Base-by-base conservation (phyloP, 2,797 vertebrate genomes). In the Chanos chanos region DNA sequence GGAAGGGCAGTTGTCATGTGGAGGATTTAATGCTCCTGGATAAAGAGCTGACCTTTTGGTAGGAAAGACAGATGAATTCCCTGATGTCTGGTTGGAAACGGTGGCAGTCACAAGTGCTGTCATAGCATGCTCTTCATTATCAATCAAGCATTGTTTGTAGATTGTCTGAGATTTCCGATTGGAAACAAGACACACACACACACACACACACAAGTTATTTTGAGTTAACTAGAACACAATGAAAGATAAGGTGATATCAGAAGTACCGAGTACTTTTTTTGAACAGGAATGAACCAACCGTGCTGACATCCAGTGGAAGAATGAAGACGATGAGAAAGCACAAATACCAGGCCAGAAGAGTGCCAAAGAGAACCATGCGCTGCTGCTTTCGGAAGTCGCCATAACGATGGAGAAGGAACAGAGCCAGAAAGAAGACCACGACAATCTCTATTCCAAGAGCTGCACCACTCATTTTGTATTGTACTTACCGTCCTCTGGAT, bases 271-370 rank as follows among this genome's bases (percentile, higher is more conserved):
- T 21, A 40, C 4, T 36, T 53, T 30, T 27, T 44, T 25, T 43
- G n/a, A 51, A n/a, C 4, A 3, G 3, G 15, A 47, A 33, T 39
- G 50, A 6, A 79, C 93, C 83, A 80, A 99, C 96, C 91, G 94
- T 96, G 81, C 93, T 97, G 75, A 98, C 95, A 72, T 99, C 96
- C 82, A 99, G 84, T 0, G 96, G 96, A 40, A 99, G 68, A 72
- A 97, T 97, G 78, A 98, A 97, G 51, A 99, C 93, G 70, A 98
- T 99, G 72, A 98, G 92, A 81, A 99, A 97, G 77, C 96, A 98
- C 74, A 99, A 92, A 80, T 96, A 97, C 96, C 96, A 98, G 77
- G 96, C 96, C 77, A 99, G 81, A 60, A 98, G 81, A 0, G 96
- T 99, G 72, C 93, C 93, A 39, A 97, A 80, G 59, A 97, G 88